phyloP scores from a whole-genome alignment of 2,113 vertebrate genomes.

The Hydrolagus affinis region DNA sequence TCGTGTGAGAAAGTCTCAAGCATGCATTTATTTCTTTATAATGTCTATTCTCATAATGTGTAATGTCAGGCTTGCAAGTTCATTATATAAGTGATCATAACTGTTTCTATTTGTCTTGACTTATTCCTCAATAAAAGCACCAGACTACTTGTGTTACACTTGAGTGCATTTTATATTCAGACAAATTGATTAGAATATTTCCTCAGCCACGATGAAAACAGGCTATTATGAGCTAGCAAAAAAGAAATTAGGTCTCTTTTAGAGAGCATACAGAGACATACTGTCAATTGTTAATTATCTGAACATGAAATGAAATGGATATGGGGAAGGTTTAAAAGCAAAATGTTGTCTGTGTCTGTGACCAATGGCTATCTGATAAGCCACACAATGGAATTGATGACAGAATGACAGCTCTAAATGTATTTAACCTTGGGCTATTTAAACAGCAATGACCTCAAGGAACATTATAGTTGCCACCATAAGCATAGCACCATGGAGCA shows the following conservation, averaged over 20 bases:
- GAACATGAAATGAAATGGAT: background rate
- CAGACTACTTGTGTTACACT: background rate
- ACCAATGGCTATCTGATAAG: background rate
- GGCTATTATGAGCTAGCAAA: background rate
- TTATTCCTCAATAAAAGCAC: background rate
- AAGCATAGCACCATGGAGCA: background rate
- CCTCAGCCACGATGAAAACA: background rate
- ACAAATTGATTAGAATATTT: background rate
- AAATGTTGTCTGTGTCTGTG: background rate
- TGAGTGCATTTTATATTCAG: background rate
- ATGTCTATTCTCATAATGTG: background rate
- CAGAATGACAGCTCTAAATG: background rate
- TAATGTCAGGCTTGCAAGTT: background rate
- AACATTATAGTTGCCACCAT: background rate
- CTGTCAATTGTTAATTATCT: background rate
- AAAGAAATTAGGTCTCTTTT: background rate
- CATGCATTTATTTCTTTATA: background rate
- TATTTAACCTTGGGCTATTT: background rate
- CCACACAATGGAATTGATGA: background rate
- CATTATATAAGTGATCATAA: background rate
- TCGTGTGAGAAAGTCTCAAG: background rate
- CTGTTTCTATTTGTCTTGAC: background rate
- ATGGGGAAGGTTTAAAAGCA: background rate
- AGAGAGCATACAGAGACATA: background rate
- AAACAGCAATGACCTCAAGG: background rate